Conservation (phyloP, 2,888 invertebrate species). For the Papilio elwesi region DNA sequence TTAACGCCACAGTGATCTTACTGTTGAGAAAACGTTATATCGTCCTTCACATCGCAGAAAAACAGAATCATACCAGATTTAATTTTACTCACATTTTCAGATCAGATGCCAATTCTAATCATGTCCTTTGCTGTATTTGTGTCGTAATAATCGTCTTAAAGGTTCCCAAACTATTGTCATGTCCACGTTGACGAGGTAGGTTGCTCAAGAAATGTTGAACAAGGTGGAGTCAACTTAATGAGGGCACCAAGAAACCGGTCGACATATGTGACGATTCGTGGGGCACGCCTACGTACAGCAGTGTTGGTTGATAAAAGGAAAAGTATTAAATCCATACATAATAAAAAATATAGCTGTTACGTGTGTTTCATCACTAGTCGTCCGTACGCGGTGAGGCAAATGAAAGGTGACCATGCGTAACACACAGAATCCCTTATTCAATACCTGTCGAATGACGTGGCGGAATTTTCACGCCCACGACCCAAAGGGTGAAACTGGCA, state of each 20-base stretch:
- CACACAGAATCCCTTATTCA: conserved; percentile 37
- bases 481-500: conserved; percentile 29
- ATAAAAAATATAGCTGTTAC: not conserved
- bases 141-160: too few relatives aligned
- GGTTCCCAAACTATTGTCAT: too few relatives aligned
- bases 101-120: too few relatives aligned
- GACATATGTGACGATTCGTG: not conserved
- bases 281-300: not conserved
- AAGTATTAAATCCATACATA: not conserved
- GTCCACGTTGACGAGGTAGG: too few relatives aligned
- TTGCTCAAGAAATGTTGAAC: too few relatives aligned
- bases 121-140: too few relatives aligned
- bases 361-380: conserved; percentile 20
- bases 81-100: too few relatives aligned
- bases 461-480: conserved; percentile 32
- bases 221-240: too few relatives aligned
- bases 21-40: too few relatives aligned
- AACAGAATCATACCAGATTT: too few relatives aligned
- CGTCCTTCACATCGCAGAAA: too few relatives aligned
- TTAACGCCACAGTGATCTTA: not conserved
- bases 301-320: not conserved
- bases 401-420: conserved; percentile 28
- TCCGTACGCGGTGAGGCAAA: conserved; percentile 32
- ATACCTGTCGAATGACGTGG: conserved; percentile 36
- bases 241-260: not conserved